Evolutionary conservation across 2,113 vertebrate species (phyloP), one percentile per base, ranked within the genome.

Genomic region (Erythrocercus mccallii): DNA sequence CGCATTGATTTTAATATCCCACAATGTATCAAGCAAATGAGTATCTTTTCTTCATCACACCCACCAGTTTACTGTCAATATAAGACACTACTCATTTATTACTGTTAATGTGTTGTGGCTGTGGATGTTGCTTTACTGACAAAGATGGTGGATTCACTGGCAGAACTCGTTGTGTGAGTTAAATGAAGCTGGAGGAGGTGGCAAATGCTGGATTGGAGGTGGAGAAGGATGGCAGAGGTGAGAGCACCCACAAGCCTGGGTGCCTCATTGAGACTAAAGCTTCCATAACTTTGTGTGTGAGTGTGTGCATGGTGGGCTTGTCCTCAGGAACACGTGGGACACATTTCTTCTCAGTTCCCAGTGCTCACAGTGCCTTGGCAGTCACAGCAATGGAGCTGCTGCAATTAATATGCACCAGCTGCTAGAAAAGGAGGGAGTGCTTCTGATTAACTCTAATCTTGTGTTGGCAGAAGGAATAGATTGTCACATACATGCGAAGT

Each of bases 51-150:
- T 87, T 83, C 83, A 86, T 89, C 84, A 62, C 53, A 84, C 73
- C 48, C n/a, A 83, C 60, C 56, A 53, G 86, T 86, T 94, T 90
- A 78, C 85, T 90, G 79, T 93, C 88, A 90, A 33, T 78, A 56
- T 83, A 51, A 94, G 56, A 60, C 82, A 84, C 68, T 71, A n/a
- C 64, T 88, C n/a, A 24, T 90, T 92, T 93, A 83, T 92, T 93
- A 31, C 80, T 81, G 45, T 71, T 83, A 71, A 90, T 88, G 85
- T 90, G 62, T 86, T 93, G 57, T 71, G 82, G 56, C 37, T 93
- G 44, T 35, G 65, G 47, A 56, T 95, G 64, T 72, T 92, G 53
- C 72, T 78, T 78, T 90, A 60, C 51, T 73, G 78, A 40, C 85
- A 71, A 40, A 83, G 60, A n/a, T n/a, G n/a, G 92, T 90, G 65